phyloP scores from a whole-genome alignment of 2,888 invertebrate genomes.

The Hyposoter didymator region DNA sequence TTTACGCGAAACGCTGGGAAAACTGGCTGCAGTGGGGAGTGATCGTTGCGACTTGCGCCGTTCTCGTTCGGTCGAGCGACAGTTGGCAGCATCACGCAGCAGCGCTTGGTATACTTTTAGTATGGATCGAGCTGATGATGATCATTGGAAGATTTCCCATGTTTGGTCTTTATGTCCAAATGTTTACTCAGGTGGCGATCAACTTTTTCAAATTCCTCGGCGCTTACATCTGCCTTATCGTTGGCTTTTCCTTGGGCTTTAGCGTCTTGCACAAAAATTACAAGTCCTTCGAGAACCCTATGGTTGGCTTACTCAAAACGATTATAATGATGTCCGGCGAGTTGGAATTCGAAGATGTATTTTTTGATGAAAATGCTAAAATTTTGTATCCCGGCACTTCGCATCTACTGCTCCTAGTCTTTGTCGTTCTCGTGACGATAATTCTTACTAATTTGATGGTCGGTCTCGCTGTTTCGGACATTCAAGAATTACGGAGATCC shows the following conservation, averaged over 20 bases:
- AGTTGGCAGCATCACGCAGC: conserved; percentile 93
- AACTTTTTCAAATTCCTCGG: conserved; percentile 93
- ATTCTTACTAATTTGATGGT: conserved; percentile 93
- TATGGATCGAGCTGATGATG: conserved; percentile 94
- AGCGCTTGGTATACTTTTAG: conserved; percentile 91
- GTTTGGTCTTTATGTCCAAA: conserved; percentile 94
- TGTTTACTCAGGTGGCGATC: conserved; percentile 92
- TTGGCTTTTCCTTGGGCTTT: conserved; percentile 93
- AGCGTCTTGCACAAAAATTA: conserved; percentile 93
- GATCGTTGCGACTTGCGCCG: conserved; percentile 84
- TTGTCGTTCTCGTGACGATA: conserved; percentile 92
- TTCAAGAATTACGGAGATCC: conserved; percentile 91
- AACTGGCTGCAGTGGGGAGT: conserved; percentile 94
- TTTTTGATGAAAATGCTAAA: conserved; percentile 85
- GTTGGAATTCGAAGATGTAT: conserved; percentile 93
- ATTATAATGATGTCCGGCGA: conserved; percentile 96
- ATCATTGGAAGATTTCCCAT: conserved; percentile 94
- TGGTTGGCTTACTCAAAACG: conserved; percentile 89
- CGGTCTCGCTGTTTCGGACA: conserved; percentile 94
- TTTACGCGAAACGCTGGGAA: conserved; percentile 93
- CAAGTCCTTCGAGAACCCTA: conserved; percentile 88
- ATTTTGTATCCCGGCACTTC: conserved; percentile 90
- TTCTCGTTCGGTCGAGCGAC: conserved; percentile 77
- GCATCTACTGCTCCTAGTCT: conserved; percentile 90
- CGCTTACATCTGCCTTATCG: conserved; percentile 92